These are phyloP conservation scores for Centruroides sculpturatus DNA, from an alignment of 1,140 invertebrate species.

Conservation along the genomic window DNA sequence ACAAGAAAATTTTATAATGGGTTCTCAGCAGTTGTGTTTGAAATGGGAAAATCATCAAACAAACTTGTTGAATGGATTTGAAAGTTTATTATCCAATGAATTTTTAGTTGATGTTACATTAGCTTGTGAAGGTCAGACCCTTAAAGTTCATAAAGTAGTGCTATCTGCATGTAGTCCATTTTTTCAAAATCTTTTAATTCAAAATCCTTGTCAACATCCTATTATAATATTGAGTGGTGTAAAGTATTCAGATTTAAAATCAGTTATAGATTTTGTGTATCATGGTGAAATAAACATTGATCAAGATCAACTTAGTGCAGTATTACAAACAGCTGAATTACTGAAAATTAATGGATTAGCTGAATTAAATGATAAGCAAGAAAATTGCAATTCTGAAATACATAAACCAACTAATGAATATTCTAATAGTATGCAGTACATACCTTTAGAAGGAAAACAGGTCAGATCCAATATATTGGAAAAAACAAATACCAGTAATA, in stretches of 20 bases:
- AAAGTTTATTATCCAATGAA: slow-evolving; percentile 73
- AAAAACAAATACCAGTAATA: no score
- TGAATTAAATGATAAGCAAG: slow-evolving; percentile 51
- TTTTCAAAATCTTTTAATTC: slow-evolving; percentile 81
- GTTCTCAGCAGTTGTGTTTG: slow-evolving; percentile 82
- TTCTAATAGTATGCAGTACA: no score
- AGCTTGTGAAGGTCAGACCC: slow-evolving; percentile 73
- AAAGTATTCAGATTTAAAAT: slow-evolving; percentile 73
- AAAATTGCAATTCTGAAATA: slow-evolving; percentile 5
- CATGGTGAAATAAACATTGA: slow-evolving; percentile 83
- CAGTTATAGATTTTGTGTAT: slow-evolving; percentile 90
- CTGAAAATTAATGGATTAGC: slow-evolving; percentile 82
- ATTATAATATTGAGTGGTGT: slow-evolving; percentile 85
- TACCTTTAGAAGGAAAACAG: no score
- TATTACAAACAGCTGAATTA: slow-evolving; percentile 77
- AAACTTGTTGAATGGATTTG: slow-evolving; percentile 78
- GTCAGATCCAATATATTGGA: no score
- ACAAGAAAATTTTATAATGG: slow-evolving; percentile 37
- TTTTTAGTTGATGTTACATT: slow-evolving; percentile 83
- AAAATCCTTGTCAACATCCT: slow-evolving; percentile 71
- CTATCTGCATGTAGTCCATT: slow-evolving; percentile 87
- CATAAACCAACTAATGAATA: no score
- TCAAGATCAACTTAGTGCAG: slow-evolving; percentile 71
- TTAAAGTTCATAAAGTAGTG: slow-evolving; percentile 86
- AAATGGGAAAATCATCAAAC: slow-evolving; percentile 88